Percentiles rank a stretch among this genome's conserved stretches.
Evolutionary conservation across 2,113 vertebrate genomes (phyloP).

Genomic region (Turnix velox): DNA sequence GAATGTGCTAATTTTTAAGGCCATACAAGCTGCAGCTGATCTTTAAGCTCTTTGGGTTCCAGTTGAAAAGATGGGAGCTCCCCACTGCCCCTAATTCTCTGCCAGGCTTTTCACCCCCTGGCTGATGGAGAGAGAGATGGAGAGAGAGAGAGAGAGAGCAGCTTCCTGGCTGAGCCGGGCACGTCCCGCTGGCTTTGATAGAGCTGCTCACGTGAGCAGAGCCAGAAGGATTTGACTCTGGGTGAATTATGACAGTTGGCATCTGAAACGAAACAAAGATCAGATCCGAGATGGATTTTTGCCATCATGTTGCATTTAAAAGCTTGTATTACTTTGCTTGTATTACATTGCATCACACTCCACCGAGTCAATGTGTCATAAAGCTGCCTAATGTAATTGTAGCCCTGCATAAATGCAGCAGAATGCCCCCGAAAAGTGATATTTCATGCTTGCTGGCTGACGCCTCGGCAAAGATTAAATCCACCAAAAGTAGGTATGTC

Average conservation of each 20-base stretch:
- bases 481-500: constrained; percentile 48
- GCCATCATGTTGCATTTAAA: constrained; percentile 65
- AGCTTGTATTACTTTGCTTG: constrained; percentile 57
- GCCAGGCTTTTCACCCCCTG: not conserved
- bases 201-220: not conserved
- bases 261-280: constrained; percentile 26
- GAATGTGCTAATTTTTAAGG: not conserved
- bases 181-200: not conserved
- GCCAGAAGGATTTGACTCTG: not conserved
- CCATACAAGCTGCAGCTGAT: not conserved
- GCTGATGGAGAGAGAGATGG: no score
- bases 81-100: no score
- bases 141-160: no score
- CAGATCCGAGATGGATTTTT: constrained; percentile 39
- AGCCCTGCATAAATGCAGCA: constrained; percentile 49
- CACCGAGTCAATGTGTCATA: constrained; percentile 38
- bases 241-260: constrained; percentile 18
- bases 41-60: not conserved
- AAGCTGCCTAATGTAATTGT: constrained; percentile 57
- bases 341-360: constrained; percentile 51
- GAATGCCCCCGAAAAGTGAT: constrained; percentile 45
- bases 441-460: constrained; percentile 48
- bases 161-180: not conserved
- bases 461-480: constrained; percentile 38
- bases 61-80: not conserved